Conservation (phyloP, 2,113 vertebrate genomes). For the Protobothrops mucrosquamatus region DNA sequence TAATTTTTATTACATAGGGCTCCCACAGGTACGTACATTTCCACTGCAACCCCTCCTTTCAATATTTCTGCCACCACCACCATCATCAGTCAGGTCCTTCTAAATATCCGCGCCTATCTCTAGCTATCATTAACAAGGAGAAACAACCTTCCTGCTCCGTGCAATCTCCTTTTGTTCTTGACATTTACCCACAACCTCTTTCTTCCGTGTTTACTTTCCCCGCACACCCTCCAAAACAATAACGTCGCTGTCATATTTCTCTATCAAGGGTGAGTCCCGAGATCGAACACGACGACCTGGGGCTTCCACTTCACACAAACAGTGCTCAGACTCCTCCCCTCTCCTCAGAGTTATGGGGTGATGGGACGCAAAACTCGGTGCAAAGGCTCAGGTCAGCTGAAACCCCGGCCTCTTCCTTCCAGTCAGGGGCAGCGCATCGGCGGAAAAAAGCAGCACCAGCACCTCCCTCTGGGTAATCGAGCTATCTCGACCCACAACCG, state of each 20-base stretch:
- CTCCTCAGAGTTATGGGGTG: no score
- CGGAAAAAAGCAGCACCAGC: no score
- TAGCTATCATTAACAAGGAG: background rate
- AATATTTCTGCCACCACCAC: background rate
- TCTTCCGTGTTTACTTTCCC: background rate
- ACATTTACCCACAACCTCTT: background rate
- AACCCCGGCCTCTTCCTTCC: no score
- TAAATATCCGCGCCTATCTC: background rate
- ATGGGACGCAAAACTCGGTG: background rate
- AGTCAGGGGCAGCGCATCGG: no score
- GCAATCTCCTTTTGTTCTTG: background rate
- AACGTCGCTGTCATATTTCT: background rate
- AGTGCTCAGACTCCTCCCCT: background rate
- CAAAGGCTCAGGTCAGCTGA: background rate
- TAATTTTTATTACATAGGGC: background rate
- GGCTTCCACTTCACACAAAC: background rate
- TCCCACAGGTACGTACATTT: background rate
- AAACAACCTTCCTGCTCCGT: background rate
- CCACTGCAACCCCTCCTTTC: background rate
- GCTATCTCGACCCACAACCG: background rate
- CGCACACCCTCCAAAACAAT: background rate
- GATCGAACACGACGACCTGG: background rate
- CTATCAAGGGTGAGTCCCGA: background rate
- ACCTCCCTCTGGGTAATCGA: background rate
- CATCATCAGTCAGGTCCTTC: no score